Evolutionary conservation across 2,113 vertebrate species (phyloP).

Genomic region (Lontra canadensis): DNA sequence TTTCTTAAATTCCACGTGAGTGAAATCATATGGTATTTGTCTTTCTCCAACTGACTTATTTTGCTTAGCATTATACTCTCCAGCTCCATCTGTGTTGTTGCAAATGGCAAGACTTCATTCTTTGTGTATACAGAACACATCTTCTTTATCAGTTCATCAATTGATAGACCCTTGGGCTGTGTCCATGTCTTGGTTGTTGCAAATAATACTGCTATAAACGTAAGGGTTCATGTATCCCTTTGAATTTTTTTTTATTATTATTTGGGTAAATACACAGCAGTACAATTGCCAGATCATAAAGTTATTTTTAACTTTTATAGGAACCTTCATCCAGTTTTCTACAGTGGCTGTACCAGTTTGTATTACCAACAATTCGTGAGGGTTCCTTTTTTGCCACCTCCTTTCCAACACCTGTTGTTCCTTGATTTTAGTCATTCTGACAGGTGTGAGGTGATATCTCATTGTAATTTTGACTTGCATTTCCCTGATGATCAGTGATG

Average conservation of each 20-base stretch:
- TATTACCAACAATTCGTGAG: not conserved
- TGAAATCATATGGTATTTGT: not conserved
- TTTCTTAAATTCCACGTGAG: not conserved
- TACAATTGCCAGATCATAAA: not conserved
- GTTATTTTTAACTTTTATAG: not conserved
- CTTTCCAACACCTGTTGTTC: not conserved
- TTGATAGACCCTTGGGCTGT: not conserved
- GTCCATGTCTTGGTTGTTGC: not conserved
- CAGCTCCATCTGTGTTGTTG: not conserved
- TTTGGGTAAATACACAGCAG: not conserved
- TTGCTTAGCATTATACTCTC: not conserved
- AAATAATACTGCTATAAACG: not conserved
- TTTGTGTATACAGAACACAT: not conserved
- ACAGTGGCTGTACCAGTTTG: not conserved
- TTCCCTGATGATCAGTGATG: not conserved
- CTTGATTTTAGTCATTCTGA: not conserved
- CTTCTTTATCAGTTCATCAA: not conserved
- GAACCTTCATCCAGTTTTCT: not conserved
- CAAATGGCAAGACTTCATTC: not conserved
- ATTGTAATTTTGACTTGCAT: not conserved
- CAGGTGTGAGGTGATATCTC: not conserved
- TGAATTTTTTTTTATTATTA: not conserved
- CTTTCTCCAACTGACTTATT: not conserved
- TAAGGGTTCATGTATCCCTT: not conserved
- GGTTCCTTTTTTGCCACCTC: not conserved